A percentile compares a stretch with the other conserved stretches of the same genome.
Conservation (phyloP, 2,797 vertebrate genomes). For the Crax fasciolata region DNA sequence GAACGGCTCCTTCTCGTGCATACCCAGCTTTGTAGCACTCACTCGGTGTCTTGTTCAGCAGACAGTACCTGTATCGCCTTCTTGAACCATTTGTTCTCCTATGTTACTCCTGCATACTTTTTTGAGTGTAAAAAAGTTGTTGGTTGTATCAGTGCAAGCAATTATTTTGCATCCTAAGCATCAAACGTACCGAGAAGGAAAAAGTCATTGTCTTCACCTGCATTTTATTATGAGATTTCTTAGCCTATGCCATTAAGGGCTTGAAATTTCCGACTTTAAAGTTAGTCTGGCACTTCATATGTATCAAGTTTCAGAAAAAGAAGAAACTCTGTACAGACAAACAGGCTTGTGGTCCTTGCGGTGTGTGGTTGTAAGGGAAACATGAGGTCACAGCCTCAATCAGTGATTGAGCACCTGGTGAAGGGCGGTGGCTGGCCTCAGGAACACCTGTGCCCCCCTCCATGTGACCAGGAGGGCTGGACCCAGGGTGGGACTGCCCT, state of each 20-base stretch:
- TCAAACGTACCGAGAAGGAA: background rate
- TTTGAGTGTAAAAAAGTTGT: background rate
- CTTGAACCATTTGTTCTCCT: background rate
- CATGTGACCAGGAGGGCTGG: too few relatives aligned
- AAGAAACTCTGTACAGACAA: background rate
- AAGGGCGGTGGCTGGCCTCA: too few relatives aligned
- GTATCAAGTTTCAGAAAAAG: background rate
- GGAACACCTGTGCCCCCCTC: too few relatives aligned
- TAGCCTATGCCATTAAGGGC: background rate
- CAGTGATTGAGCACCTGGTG: too few relatives aligned
- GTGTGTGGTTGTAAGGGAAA: too few relatives aligned
- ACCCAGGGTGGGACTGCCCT: too few relatives aligned
- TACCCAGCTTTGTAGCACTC: rapidly evolving
- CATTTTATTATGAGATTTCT: background rate
- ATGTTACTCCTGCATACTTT: background rate
- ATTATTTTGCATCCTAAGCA: background rate
- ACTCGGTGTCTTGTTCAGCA: background rate
- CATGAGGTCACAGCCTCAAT: too few relatives aligned
- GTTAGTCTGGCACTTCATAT: background rate
- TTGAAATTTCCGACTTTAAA: background rate
- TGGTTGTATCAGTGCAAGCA: background rate
- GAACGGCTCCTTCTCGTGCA: background rate
- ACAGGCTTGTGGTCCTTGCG: too few relatives aligned
- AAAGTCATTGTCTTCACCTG: background rate
- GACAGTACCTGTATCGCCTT: background rate